A percentile compares a stretch with the other conserved stretches of the same genome.
Evolutionary conservation across 2,888 invertebrate species (phyloP).

Genomic region (Prosapia bicincta): DNA sequence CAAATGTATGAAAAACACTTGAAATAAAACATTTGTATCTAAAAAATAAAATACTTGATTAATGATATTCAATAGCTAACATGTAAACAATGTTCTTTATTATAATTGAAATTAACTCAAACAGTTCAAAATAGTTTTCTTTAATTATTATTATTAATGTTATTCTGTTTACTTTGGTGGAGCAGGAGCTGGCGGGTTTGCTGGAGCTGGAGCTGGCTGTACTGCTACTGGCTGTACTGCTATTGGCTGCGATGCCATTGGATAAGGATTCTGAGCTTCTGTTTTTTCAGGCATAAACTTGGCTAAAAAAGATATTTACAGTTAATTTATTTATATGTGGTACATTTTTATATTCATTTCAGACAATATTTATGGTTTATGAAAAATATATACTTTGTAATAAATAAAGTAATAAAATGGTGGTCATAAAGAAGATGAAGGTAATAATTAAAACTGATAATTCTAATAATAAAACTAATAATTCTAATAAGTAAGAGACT

Average conservation of each 20-base stretch:
- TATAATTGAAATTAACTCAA: not conserved
- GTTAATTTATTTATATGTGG: not conserved
- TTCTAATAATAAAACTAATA: too few species aligned
- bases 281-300: slow-evolving; percentile 38
- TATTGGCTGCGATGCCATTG: not conserved
- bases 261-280: slow-evolving; percentile 15
- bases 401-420: too few species aligned
- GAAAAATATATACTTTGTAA: too few species aligned
- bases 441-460: too few species aligned
- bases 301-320: slow-evolving; percentile 30
- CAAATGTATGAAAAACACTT: not conserved
- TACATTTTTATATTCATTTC: too few species aligned
- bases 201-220: not conserved
- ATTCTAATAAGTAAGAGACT: too few species aligned
- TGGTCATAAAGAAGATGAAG: too few species aligned
- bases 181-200: not conserved
- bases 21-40: too few species aligned
- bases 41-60: not conserved
- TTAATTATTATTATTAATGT: not conserved
- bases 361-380: too few species aligned
- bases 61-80: not conserved
- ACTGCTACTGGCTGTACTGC: not conserved
- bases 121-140: not conserved
- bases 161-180: not conserved
- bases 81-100: not conserved